Base-by-base conservation (phyloP, 2,113 vertebrate species). In the Daubentonia madagascariensis region DNA sequence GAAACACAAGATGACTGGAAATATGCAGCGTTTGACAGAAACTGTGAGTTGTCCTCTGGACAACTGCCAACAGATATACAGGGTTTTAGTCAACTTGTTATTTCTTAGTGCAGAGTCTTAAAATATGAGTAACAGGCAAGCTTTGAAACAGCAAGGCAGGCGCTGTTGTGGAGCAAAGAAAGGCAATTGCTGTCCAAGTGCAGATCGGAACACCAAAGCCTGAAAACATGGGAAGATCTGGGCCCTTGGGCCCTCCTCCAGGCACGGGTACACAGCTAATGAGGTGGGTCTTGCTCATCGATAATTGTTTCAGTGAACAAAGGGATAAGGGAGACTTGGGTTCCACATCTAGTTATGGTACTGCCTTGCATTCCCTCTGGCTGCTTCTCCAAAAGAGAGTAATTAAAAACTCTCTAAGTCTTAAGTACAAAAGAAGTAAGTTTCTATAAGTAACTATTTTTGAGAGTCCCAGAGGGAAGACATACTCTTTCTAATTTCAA, bases 281-380 rank as follows among this genome's bases (percentile, higher is more conserved):
- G 94, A 96, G 95, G 96, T 88, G 87, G 84, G 43, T 91, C 89
- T 96, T 90, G 52, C 75, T 84, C 85, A 72, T 96, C 75, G 79
- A 75, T 96, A 97, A 96, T 50, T 97, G 97, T 98, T 97, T 97
- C 96, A 98, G 85, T 94, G 90, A 97, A 92, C 85, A 92, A 96
- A 96, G 80, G 92, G 92, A 52, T 40, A 70, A 68, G 50, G 75
- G 81, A 96, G 88, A 14, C 28, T 17, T n/a, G 8, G 75, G 79
- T 70, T 89, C 78, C 73, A 68, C 0, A 6, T 81, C 78, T 84
- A 94, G 50, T 45, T 80, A 67, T 40, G 65, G 68, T 83, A 78
- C 91, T 95, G 45, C 54, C 45, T 93, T 63, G 70, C 22, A 63
- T 84, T 85, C 68, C 52, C 48, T 80, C 92, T 92, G 80, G 79